Conservation (phyloP, 2,888 invertebrate genomes). For the Sialis fuliginosa region DNA sequence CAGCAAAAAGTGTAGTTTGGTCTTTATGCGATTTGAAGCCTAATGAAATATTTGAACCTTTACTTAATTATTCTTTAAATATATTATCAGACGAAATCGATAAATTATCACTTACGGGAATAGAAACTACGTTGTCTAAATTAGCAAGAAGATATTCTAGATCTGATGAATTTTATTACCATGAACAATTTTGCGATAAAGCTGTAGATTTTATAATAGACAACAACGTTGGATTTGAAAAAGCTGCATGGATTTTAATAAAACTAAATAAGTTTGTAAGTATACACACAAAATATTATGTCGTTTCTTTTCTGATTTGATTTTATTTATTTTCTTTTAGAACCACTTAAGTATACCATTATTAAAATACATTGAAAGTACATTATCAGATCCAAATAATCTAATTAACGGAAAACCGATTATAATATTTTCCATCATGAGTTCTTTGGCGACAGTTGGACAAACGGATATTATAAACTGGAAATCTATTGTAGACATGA, state of each 20-base stretch:
- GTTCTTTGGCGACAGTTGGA: constrained; percentile 30
- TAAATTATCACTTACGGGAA: constrained; percentile 27
- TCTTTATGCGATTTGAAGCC: constrained; percentile 32
- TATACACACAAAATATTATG: constrained; percentile 12
- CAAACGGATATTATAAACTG: constrained; percentile 23
- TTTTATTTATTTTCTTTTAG: constrained; percentile 20
- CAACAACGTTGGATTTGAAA: constrained; percentile 31
- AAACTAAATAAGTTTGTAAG: constrained; percentile 38
- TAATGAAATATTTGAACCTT: constrained; percentile 25
- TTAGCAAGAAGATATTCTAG: constrained; percentile 27
- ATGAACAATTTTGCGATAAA: constrained; percentile 38
- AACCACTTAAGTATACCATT: constrained; percentile 37
- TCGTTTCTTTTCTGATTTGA: neutral
- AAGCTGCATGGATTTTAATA: constrained; percentile 29
- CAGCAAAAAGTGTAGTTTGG: constrained; percentile 35
- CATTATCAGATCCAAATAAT: constrained; percentile 21
- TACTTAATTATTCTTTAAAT: constrained; percentile 33
- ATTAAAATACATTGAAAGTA: constrained; percentile 37
- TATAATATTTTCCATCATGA: constrained; percentile 30
- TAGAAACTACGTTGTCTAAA: constrained; percentile 31
- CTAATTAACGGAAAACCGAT: constrained; percentile 25
- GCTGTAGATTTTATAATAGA: constrained; percentile 32
- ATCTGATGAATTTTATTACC: constrained; percentile 36
- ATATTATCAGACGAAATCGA: constrained; percentile 28
- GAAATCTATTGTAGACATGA: constrained; percentile 27